Conservation (phyloP, 2,888 invertebrate genomes). For the Scelioninae gen. 1 region DNA sequence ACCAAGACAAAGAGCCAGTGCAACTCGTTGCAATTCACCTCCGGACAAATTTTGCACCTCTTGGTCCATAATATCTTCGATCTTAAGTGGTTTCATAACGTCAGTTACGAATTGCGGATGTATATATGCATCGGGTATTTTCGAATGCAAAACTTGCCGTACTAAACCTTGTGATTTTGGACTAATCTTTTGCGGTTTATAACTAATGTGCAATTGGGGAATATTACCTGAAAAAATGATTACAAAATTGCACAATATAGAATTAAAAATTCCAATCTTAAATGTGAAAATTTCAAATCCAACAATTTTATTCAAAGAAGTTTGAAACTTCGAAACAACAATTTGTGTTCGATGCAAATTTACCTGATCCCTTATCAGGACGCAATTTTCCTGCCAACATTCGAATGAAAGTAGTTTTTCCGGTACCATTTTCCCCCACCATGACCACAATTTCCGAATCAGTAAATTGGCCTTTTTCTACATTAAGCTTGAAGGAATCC, state of each 20-base stretch:
- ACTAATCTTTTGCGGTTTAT: slow-evolving; percentile 99
- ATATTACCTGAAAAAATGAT: slow-evolving; percentile 88
- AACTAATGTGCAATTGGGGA: slow-evolving; percentile 98
- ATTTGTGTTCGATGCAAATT: slow-evolving; percentile 2
- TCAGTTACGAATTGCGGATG: slow-evolving; percentile 99
- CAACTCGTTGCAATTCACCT: slow-evolving; percentile 99
- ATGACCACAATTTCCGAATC: slow-evolving; percentile 99
- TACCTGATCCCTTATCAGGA: slow-evolving; percentile 92
- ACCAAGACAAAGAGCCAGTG: slow-evolving; percentile 97
- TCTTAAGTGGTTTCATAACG: slow-evolving; percentile 98
- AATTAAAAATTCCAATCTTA: no score
- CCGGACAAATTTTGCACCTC: slow-evolving; percentile 99
- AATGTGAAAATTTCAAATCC: no score
- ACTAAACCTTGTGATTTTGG: slow-evolving; percentile 98
- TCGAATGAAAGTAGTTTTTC: slow-evolving; percentile 99
- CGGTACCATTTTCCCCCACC: slow-evolving; percentile 98
- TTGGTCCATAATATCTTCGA: slow-evolving; percentile 98
- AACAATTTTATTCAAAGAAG: background rate
- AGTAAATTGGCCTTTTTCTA: slow-evolving; percentile 97
- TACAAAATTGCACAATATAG: no score
- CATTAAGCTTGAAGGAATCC: slow-evolving; percentile 91
- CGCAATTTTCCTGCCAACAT: slow-evolving; percentile 98
- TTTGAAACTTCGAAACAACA: no score
- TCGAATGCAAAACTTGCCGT: slow-evolving; percentile 95
- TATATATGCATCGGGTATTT: slow-evolving; percentile 98